Evolutionary conservation across 2,888 invertebrate species (phyloP), one percentile per base, ranked within the genome.

Genomic region (Drosophila gaucha): DNA sequence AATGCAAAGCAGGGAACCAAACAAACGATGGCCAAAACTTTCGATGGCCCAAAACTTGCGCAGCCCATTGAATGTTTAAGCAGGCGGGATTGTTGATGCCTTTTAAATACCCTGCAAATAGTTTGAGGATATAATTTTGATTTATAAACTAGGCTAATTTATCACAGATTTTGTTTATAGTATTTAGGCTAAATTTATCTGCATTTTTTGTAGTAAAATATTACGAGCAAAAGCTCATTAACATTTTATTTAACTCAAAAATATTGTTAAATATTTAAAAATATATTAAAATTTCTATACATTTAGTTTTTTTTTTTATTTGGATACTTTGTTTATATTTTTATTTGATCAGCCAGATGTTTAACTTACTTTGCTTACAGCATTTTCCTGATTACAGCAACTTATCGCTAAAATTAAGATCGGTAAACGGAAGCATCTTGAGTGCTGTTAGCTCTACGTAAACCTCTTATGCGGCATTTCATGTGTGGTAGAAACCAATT

Each of bases 1-100:
- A 87, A 87, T 85, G 86, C 83, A 82, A 74, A 82, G 52, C 51
- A 80, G 75, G 51, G 36, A 44, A 39, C 54, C 64, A 46, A 77
- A 60, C 74, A 78, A 86, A 80, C 62, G 47, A 41, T 69, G 62
- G 65, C 55, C 33, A 55, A 86, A 87, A 85, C 47, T 85, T 78
- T 85, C 56, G 56, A 64, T 84, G 59, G 67, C 43, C 49, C 51
- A 44, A 56, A 78, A 66, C 63, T 67, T 56, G 47, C 5, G 18
- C 38, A 41, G 22, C 54, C 26, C 52, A 63, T 28, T 20, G 18
- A 20, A 18, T 9, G 38, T 3, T 5, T 39, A 9, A 41, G 9
- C 3, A 0, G 26, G 1, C 6, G 14, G 2, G 8, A 8, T 18
- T 24, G 6, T 2, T 10, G 18, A 16, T 6, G 30, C 26, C 28